These are phyloP conservation scores for Acronicta leporina DNA, from an alignment of 2,888 invertebrate species.

Conservation along the genomic window DNA sequence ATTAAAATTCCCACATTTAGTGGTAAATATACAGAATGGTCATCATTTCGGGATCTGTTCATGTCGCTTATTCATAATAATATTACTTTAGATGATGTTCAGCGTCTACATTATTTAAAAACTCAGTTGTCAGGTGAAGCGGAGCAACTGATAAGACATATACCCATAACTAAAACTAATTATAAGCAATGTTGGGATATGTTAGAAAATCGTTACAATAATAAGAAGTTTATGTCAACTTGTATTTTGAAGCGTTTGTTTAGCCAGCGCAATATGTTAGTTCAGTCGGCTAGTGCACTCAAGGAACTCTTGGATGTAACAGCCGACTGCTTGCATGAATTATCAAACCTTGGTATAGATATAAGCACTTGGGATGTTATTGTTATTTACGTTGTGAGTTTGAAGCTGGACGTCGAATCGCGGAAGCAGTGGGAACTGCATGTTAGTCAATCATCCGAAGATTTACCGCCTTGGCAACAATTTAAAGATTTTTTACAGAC, in stretches of 20 bases:
- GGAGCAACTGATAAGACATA: background rate
- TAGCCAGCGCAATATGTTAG: background rate
- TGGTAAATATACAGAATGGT: background rate
- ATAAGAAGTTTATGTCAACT: background rate
- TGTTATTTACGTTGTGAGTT: background rate
- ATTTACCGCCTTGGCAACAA: background rate
- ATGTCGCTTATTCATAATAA: too few relatives aligned
- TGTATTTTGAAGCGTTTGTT: background rate
- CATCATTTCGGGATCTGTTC: too few relatives aligned
- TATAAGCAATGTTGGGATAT: conserved; percentile 1
- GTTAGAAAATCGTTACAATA: background rate
- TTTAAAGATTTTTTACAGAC: conserved; percentile 1
- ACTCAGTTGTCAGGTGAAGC: conserved; percentile 1
- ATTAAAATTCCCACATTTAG: conserved; percentile 6
- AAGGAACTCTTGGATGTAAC: background rate
- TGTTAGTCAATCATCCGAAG: background rate
- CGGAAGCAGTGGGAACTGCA: conserved; percentile 5
- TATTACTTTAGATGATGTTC: too few relatives aligned
- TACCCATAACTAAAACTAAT: background rate
- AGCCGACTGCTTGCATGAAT: background rate
- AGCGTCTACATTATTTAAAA: background rate
- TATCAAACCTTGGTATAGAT: background rate
- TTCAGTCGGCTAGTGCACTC: background rate
- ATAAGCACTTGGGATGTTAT: background rate
- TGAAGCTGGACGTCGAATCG: conserved; percentile 1